These are phyloP conservation scores for Fundulus diaphanus DNA, from an alignment of 2,797 vertebrate genomes.

Conservation along the genomic window DNA sequence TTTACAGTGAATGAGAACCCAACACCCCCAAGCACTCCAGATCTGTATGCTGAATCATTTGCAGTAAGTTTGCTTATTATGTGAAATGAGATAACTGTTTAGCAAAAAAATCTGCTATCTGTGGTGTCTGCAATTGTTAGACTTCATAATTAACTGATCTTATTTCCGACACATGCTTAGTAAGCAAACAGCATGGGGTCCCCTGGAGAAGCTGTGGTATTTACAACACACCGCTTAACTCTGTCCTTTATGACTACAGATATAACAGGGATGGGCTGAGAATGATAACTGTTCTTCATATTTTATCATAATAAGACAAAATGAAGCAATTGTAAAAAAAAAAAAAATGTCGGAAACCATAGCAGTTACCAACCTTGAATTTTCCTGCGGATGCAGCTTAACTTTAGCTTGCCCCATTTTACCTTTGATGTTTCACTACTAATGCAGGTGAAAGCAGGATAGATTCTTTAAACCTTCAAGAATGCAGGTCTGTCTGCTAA, in stretches of 20 bases:
- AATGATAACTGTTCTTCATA: neutral
- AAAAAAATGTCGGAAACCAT: neutral
- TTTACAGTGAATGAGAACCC: neutral
- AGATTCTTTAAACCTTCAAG: neutral
- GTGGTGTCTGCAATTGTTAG: neutral
- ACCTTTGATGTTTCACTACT: neutral
- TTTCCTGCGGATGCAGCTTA: neutral
- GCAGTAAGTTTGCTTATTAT: neutral
- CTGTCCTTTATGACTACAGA: neutral
- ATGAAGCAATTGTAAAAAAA: neutral
- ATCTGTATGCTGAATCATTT: neutral
- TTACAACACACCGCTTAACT: neutral
- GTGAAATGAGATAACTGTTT: neutral
- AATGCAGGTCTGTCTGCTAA: neutral
- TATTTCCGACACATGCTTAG: neutral
- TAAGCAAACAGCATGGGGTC: neutral
- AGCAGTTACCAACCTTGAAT: neutral
- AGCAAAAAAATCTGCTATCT: neutral
- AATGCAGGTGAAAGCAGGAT: neutral
- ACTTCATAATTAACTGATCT: neutral
- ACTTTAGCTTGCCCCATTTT: too few species aligned
- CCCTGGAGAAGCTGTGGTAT: neutral
- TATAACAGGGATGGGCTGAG: neutral
- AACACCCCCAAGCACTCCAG: neutral
- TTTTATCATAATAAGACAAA: neutral